Evolutionary conservation across 2,113 vertebrate genomes (phyloP).

Genomic region (Sapajus apella): DNA sequence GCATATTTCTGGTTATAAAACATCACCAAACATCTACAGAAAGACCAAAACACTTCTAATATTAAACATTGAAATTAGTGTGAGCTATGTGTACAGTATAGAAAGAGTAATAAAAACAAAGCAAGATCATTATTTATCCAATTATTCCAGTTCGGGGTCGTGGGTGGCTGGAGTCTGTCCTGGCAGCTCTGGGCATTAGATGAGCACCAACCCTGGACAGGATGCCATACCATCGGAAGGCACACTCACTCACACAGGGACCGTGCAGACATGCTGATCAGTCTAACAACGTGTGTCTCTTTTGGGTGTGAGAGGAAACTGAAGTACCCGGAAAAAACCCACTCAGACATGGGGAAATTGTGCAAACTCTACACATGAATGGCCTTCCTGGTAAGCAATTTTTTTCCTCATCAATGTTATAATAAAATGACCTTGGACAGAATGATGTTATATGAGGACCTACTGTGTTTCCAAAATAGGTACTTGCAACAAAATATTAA

Average conservation of each 20-base stretch:
- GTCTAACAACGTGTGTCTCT: background rate
- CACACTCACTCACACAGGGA: background rate
- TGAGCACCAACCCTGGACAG: background rate
- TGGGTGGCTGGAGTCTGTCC: background rate
- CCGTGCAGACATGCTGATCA: background rate
- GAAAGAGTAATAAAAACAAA: background rate
- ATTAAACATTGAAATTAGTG: background rate
- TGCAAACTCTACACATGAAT: background rate
- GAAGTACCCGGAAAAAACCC: background rate
- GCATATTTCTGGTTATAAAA: too few relatives aligned
- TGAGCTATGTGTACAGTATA: background rate
- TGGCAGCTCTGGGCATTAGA: background rate
- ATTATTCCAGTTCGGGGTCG: background rate
- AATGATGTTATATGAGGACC: background rate
- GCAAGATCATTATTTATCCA: background rate
- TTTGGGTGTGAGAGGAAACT: background rate
- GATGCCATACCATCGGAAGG: background rate
- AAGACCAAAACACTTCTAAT: too few relatives aligned
- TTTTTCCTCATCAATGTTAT: background rate
- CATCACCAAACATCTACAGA: too few relatives aligned
- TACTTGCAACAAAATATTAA: background rate
- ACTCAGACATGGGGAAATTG: background rate
- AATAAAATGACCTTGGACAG: background rate
- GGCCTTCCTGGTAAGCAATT: background rate
- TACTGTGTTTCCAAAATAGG: background rate